Base-by-base conservation (phyloP, 2,113 vertebrate species). In the Carlito syrichta region DNA sequence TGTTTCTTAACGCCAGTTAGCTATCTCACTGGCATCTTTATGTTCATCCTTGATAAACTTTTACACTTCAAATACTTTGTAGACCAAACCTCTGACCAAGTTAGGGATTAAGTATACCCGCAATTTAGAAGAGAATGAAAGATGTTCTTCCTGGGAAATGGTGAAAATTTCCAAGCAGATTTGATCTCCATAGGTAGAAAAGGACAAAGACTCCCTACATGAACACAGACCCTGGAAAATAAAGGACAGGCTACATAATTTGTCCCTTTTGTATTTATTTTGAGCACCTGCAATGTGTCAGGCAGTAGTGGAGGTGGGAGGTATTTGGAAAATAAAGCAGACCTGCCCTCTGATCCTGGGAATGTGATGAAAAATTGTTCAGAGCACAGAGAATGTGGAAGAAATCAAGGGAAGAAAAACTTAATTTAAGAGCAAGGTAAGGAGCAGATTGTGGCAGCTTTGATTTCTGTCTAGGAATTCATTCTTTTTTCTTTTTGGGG, bases 171-270 rank as follows among this genome's bases (percentile, higher is more conserved):
- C 38, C 22, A 66, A 77, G 52, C 6, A 58, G 19, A 32, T 81
- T 92, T 85, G 20, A 77, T 50, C 38, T 91, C 69, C 81, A 58
- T 2, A 50, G 11, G 35, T 25, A 96, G 83, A 88, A 84, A 50
- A 74, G 8, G 6, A 2, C 38, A 19, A 40, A 74, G 40, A 63
- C 30, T 43, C 56, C 50, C 20, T 2, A 1, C 23, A 56, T 38
- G 48, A 58, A 22, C 19, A 35, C 30, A 32, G 32, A 62, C 77
- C 52, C 35, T n/a, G 23, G 40, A 81, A 68, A 71, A 92, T 68
- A 38, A 79, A 69, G 6, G 19, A 8, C 14, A 27, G n/a, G 3
- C 11, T 58, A 32, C 66, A 66, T 38, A 10, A 8, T 92, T 52
- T 17, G 6, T 52, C 5, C 23, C 8, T 2, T 30, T 17, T 7